Evolutionary conservation across 2,888 invertebrate species (phyloP).

Genomic region (Pammene fasciana): DNA sequence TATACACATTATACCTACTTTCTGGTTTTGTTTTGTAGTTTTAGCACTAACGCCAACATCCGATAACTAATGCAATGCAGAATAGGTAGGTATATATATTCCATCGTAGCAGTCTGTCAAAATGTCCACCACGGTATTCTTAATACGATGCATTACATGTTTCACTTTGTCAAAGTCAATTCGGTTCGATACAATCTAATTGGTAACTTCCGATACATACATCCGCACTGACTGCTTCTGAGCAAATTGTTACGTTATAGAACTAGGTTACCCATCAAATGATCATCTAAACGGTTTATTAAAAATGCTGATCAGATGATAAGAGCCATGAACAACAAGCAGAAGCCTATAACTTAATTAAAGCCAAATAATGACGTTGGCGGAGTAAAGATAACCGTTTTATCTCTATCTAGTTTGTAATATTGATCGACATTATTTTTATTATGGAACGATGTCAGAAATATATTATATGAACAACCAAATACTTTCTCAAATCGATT

Average conservation of each 20-base stretch:
- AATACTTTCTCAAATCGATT: not conserved
- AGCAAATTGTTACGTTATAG: conserved; percentile 13
- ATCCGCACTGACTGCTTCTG: conserved; percentile 42
- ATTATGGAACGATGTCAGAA: not conserved
- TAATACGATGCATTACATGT: conserved; percentile 50
- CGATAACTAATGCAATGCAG: too few relatives aligned
- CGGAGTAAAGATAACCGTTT: conserved; percentile 12
- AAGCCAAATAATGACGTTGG: conserved; percentile 23
- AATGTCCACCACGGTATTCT: conserved; percentile 14
- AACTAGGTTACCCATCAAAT: conserved; percentile 4
- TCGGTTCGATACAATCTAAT: conserved; percentile 52
- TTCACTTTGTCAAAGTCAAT: conserved; percentile 61
- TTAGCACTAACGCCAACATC: not conserved
- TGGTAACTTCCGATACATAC: conserved; percentile 50
- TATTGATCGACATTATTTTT: not conserved
- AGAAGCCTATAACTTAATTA: conserved; percentile 18
- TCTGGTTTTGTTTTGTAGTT: not conserved
- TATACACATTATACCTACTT: too few relatives aligned
- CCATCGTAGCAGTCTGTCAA: not conserved
- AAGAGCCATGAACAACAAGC: conserved; percentile 11
- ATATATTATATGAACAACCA: not conserved
- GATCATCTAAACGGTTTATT: conserved; percentile 27
- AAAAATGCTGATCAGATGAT: conserved; percentile 24
- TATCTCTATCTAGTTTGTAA: conserved; percentile 12
- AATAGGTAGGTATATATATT: too few relatives aligned